Evolutionary conservation across 2,797 vertebrate genomes (phyloP).

Genomic region (Poecilia picta): DNA sequence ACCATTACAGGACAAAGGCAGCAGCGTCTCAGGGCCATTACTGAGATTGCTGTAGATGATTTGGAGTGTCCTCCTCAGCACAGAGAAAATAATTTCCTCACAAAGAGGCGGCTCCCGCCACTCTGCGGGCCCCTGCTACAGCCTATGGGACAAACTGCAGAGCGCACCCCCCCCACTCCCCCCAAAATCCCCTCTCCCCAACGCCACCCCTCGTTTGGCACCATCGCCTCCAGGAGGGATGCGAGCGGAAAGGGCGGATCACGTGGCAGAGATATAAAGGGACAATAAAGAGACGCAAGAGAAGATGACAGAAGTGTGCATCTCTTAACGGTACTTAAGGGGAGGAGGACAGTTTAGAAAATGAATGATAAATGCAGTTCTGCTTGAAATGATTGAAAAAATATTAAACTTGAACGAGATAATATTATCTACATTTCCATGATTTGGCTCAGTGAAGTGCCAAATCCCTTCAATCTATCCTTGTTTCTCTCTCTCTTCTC

Average conservation of each 20-base stretch:
- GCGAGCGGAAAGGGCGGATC: conserved; percentile 28
- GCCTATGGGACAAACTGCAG: conserved; percentile 57
- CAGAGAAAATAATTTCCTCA: conserved; percentile 83
- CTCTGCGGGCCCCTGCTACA: conserved; percentile 59
- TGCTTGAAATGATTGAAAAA: conserved; percentile 27
- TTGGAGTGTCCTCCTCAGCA: conserved; percentile 85
- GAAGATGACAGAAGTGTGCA: conserved; percentile 29
- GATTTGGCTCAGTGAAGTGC: conserved; percentile 30
- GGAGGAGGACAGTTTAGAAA: conserved; percentile 23
- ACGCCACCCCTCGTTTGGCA: conserved; percentile 18
- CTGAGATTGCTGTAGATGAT: conserved; percentile 87
- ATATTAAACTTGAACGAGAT: conserved; percentile 48
- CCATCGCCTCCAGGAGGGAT: conserved; percentile 39
- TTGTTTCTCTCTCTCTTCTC: conserved; percentile 11
- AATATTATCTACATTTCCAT: conserved; percentile 22
- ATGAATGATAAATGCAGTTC: conserved; percentile 33
- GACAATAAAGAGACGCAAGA: conserved; percentile 3
- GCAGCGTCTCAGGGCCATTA: conserved; percentile 84
- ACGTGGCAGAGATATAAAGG: conserved; percentile 16
- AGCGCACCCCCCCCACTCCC: not conserved
- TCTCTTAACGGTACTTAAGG: conserved; percentile 34
- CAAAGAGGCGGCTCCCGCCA: conserved; percentile 68
- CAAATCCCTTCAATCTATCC: not conserved
- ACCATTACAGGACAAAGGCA: conserved; percentile 84
- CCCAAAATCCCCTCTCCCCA: too few species aligned